Percentiles rank a stretch among this genome's conserved stretches.
Evolutionary conservation across 2,797 vertebrate genomes (phyloP).

Genomic region (Gymnopithys bicolor): DNA sequence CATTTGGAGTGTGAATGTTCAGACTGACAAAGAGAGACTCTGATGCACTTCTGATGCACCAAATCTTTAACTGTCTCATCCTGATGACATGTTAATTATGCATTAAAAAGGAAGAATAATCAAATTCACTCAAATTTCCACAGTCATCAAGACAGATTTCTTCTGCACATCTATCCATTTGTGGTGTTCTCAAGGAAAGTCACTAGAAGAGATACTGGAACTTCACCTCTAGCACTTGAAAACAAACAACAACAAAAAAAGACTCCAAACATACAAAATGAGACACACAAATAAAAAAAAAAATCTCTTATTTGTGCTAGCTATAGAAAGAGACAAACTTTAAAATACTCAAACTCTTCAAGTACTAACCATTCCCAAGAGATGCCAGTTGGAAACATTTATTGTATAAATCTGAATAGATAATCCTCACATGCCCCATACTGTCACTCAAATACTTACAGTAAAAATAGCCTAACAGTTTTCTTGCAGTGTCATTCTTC

Average conservation of each 20-base stretch:
- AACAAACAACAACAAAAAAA: neutral
- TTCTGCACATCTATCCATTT: neutral
- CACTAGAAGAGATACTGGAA: neutral
- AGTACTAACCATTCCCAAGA: neutral
- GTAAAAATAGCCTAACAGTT: neutral
- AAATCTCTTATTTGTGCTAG: neutral
- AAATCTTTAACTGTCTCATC: neutral
- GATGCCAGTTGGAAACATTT: neutral
- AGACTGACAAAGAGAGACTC: neutral
- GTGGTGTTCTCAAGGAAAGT: neutral
- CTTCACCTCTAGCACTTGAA: neutral
- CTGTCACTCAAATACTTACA: neutral
- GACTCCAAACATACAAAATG: neutral
- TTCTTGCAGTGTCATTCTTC: neutral
- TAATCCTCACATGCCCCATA: neutral
- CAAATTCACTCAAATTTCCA: neutral
- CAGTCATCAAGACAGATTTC: neutral
- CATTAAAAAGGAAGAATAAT: neutral
- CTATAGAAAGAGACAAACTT: neutral
- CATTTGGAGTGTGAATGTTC: neutral
- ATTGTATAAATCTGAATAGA: neutral
- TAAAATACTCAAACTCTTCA: neutral
- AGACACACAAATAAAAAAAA: neutral
- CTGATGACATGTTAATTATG: neutral
- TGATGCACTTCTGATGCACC: neutral